Evolutionary conservation across 2,797 vertebrate genomes (phyloP), one percentile per base, ranked within the genome.

Genomic region (Okamejei kenojei): DNA sequence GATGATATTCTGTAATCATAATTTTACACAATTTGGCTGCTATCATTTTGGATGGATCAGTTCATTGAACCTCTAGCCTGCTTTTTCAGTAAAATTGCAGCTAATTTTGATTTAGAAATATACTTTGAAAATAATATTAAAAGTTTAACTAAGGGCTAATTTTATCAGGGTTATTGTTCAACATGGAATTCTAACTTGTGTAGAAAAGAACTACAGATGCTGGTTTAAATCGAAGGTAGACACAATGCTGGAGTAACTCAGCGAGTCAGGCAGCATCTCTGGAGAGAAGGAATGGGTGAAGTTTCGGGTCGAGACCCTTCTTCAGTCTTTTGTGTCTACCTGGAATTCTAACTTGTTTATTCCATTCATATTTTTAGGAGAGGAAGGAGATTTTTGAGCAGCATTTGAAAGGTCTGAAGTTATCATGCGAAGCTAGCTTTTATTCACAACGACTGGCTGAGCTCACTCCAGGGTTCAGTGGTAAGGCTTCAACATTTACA

Each of bases 301-400:
- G 45, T 45, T 45, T 45, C 45, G 45, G 1, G 45, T 45, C 45
- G 45, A 45, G 45, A 45, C 45, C 45, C 45, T 45, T 45, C 45
- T 45, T 54, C 45, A 54, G 4, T 54, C 5, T 54, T 54, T 54
- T 54, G 45, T 54, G 45, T 8, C 8, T 19, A 8, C n/a, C 10
- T 88, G n/a, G 15, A 65, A 7, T 88, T 15, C 29, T 65, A 65
- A 21, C 17, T 8, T 65, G 61, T n/a, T 84, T 88, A 73, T 77
- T 94, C 88, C 0, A n/a, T 68, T 74, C 15, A 7, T 17, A 45
- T 93, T 73, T 93, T 65, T 94, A 99, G 99, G 99, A 99, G 95
- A 97, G 99, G 93, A 97, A 96, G 94, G 99, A 99, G 95, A 99
- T 99, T 95, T 99, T 97, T 38, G 99, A 99, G 95, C 99, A 99